phyloP scores from a whole-genome alignment of 2,888 invertebrate genomes.

The Masnerella sp. region DNA sequence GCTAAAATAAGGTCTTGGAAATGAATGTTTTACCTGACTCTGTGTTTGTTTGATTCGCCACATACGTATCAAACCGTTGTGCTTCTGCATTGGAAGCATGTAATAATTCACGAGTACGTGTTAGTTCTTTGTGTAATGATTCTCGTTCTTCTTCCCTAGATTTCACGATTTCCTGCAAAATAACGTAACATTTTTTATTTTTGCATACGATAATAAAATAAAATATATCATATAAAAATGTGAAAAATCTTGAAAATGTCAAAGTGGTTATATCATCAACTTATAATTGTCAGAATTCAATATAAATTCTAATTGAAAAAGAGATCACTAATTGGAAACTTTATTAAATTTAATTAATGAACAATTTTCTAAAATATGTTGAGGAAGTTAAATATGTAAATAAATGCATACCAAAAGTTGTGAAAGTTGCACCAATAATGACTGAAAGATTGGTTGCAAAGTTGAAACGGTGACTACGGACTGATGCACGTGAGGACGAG shows the following conservation, averaged over 20 bases:
- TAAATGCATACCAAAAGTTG: conserved; percentile 81
- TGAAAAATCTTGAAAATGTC: no score
- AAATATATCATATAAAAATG: no score
- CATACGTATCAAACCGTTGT: conserved; percentile 69
- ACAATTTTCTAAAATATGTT: no score
- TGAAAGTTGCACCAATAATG: conserved; percentile 83
- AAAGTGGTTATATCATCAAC: no score
- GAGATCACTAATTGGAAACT: no score
- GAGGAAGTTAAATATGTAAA: no score
- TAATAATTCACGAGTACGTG: conserved; percentile 84
- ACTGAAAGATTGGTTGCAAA: conserved; percentile 82
- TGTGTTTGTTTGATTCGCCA: conserved; percentile 66
- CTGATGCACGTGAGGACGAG: conserved; percentile 72
- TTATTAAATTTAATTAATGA: no score
- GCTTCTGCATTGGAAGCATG: conserved; percentile 79
- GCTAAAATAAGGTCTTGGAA: no score
- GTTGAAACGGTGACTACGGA: conserved; percentile 82
- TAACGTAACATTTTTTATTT: no score
- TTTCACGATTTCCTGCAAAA: conserved; percentile 84
- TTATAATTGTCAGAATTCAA: no score
- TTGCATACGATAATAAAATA: no score
- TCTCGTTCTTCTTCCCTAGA: conserved; percentile 87
- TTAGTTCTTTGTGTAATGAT: conserved; percentile 84
- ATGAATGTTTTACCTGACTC: conserved; percentile 68
- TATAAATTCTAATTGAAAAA: no score